Conservation (phyloP, 1,140 invertebrate species). For the Paracyclopina nana region DNA sequence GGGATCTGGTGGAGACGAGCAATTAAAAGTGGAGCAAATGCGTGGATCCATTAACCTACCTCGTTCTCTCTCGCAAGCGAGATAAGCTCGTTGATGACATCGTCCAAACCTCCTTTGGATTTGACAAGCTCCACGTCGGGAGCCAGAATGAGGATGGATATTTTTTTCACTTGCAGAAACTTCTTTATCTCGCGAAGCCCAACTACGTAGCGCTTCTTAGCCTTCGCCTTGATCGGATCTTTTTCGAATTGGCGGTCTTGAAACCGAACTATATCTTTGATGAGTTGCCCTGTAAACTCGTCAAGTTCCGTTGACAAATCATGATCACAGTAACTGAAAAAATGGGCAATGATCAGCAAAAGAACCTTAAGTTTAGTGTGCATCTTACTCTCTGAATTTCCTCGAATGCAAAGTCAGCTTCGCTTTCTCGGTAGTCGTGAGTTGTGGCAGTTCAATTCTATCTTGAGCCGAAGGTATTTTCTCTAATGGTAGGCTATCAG, state of each 20-base stretch:
- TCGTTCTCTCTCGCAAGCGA: slow-evolving; percentile 28
- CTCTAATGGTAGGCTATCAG: too few relatives aligned
- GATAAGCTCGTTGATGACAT: slow-evolving; percentile 29
- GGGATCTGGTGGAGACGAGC: too few relatives aligned
- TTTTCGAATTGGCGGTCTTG: slow-evolving; percentile 37
- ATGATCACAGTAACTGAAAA: slow-evolving; percentile 18
- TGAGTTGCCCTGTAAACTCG: slow-evolving; percentile 21
- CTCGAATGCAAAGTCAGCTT: too few relatives aligned
- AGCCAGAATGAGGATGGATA: slow-evolving; percentile 38
- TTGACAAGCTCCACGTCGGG: slow-evolving; percentile 29
- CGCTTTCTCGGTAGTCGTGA: too few relatives aligned
- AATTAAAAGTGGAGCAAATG: too few relatives aligned
- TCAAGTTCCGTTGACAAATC: slow-evolving; percentile 17
- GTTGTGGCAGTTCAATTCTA: too few relatives aligned
- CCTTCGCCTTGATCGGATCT: slow-evolving; percentile 36
- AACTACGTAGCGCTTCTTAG: slow-evolving; percentile 33
- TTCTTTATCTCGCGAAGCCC: slow-evolving; percentile 38
- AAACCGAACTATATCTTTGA: slow-evolving; percentile 35
- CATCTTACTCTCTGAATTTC: too few relatives aligned
- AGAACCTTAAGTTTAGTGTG: too few relatives aligned
- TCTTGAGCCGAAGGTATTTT: too few relatives aligned
- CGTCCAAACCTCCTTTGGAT: slow-evolving; percentile 25
- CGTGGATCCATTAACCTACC: too few relatives aligned
- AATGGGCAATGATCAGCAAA: too few relatives aligned
- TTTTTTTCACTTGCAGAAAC: slow-evolving; percentile 33